phyloP scores from a whole-genome alignment of 2,797 vertebrate genomes.

The Rhinichthys osculus region DNA sequence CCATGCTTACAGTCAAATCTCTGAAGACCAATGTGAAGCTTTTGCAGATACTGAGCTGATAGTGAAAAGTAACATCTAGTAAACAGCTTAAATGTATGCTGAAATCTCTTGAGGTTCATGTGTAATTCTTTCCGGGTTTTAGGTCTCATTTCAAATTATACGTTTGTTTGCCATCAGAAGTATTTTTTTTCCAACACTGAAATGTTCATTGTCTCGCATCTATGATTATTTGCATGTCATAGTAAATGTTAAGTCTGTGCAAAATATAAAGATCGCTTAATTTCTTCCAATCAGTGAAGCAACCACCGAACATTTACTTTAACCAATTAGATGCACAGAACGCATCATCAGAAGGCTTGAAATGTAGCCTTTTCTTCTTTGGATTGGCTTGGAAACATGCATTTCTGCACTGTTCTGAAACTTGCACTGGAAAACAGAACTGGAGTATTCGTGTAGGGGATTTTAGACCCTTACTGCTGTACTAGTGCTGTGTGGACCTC shows the following conservation, averaged over 20 bases:
- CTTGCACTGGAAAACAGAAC: conserved; percentile 68
- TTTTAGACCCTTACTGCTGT: conserved; percentile 50
- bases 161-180: conserved; percentile 9
- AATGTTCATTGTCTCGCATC: conserved; percentile 16
- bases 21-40: conserved; percentile 33
- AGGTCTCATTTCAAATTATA: conserved; percentile 2
- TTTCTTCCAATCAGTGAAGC: conserved; percentile 40
- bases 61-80: conserved; percentile 13
- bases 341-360: background rate
- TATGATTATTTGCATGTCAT: conserved; percentile 32
- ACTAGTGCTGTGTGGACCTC: conserved; percentile 8
- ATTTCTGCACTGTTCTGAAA: conserved; percentile 61
- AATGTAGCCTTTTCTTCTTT: conserved; percentile 48
- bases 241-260: conserved; percentile 11
- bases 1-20: conserved; percentile 6
- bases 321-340: conserved; percentile 27
- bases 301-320: conserved; percentile 67
- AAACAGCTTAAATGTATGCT: conserved; percentile 15
- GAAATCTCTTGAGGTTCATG: background rate
- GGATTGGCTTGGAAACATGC: conserved; percentile 38
- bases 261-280: conserved; percentile 47
- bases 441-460: conserved; percentile 62
- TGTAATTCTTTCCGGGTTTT: background rate
- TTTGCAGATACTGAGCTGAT: conserved; percentile 20
- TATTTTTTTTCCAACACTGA: conserved; percentile 5